Evolutionary conservation across 2,888 invertebrate genomes (phyloP).

Genomic region (Esperia sulphurella): DNA sequence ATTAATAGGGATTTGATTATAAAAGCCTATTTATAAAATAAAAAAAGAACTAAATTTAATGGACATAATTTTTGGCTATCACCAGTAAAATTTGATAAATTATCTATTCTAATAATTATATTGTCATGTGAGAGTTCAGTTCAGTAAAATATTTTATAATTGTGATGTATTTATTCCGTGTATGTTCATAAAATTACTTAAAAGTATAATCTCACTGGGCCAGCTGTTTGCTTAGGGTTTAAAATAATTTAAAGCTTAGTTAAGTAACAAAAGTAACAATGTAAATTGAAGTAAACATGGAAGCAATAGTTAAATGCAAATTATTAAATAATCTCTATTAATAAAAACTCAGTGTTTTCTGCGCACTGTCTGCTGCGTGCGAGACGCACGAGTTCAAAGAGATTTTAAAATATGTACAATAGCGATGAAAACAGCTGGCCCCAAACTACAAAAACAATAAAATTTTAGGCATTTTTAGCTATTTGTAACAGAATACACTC

Average conservation of each 20-base stretch:
- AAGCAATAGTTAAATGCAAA: slow-evolving; percentile 11
- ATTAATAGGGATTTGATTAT: slow-evolving; percentile 1
- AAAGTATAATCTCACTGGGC: slow-evolving; percentile 54
- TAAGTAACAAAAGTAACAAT: slow-evolving; percentile 19
- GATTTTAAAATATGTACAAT: slow-evolving; percentile 10
- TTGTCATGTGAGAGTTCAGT: slow-evolving; percentile 20
- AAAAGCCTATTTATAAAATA: slow-evolving; percentile 6
- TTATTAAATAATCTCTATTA: slow-evolving; percentile 4
- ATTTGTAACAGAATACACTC: slow-evolving; percentile 5
- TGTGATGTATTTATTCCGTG: slow-evolving; percentile 26
- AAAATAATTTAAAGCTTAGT: slow-evolving; percentile 45
- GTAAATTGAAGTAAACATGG: slow-evolving; percentile 4
- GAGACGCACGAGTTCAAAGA: slow-evolving; percentile 30
- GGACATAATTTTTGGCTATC: slow-evolving; percentile 20
- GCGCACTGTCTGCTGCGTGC: slow-evolving; percentile 9
- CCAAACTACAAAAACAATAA: slow-evolving; percentile 17
- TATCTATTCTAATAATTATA: slow-evolving; percentile 18
- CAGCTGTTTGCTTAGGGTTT: slow-evolving; percentile 44
- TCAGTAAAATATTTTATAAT: slow-evolving; percentile 19
- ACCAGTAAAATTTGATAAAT: slow-evolving; percentile 20
- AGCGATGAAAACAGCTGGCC: slow-evolving; percentile 34
- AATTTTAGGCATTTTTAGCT: slow-evolving; percentile 6
- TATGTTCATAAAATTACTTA: slow-evolving; percentile 3
- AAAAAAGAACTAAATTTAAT: slow-evolving; percentile 7
- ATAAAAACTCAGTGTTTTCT: slow-evolving; percentile 28